Conservation (phyloP, 2,888 invertebrate species). For the Blastobasis adustella region DNA sequence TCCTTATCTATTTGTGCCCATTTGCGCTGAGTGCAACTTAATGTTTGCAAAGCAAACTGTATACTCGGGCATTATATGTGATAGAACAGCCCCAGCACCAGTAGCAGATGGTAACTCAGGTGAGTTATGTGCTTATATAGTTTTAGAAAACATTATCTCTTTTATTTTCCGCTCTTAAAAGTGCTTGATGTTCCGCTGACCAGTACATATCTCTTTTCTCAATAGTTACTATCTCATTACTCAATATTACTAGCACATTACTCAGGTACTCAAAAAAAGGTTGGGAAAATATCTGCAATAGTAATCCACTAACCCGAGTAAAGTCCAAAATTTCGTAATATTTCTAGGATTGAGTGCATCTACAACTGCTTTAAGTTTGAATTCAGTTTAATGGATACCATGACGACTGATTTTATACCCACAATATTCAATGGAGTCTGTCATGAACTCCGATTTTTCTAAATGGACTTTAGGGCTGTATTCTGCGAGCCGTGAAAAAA, state of each 20-base stretch:
- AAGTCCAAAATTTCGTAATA: background rate
- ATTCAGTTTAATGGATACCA: background rate
- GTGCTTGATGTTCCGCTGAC: background rate
- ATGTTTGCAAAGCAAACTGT: no score
- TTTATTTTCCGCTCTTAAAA: constrained; percentile 1
- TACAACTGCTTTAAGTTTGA: background rate
- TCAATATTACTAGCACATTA: background rate
- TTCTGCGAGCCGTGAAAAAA: background rate
- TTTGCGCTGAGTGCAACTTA: background rate
- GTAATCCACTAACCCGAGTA: background rate
- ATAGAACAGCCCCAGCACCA: constrained; percentile 4
- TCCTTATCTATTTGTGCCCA: background rate
- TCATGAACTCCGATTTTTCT: background rate
- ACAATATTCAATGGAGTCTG: constrained; percentile 1
- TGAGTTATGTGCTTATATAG: background rate
- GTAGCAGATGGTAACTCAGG: constrained; percentile 4
- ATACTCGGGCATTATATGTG: constrained; percentile 5
- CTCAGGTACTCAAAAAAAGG: background rate
- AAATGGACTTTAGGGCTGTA: background rate
- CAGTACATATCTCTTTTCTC: background rate
- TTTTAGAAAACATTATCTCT: background rate
- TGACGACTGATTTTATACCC: background rate
- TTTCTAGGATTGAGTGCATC: background rate
- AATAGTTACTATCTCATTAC: background rate
- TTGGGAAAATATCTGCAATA: background rate